A percentile compares a stretch with the other conserved stretches of the same genome.
These are phyloP conservation scores for Acipenser oxyrinchus DNA, from an alignment of 2,797 vertebrate genomes.

Conservation along the genomic window DNA sequence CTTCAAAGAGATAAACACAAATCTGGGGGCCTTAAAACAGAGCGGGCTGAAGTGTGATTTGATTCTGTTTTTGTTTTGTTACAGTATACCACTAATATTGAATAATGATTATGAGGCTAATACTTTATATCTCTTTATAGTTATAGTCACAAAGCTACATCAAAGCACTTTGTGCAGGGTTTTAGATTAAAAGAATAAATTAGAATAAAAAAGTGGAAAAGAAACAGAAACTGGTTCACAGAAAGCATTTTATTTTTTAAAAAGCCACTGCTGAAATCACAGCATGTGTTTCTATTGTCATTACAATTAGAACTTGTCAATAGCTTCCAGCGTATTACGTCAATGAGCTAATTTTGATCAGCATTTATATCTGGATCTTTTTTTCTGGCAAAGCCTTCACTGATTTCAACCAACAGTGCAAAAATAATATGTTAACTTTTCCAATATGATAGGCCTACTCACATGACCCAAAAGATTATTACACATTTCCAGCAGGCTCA, in stretches of 20 bases:
- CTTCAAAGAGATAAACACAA: no score
- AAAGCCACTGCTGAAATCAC: neutral
- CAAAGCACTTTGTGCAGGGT: no score
- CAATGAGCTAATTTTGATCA: constrained; percentile 6
- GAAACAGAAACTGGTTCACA: no score
- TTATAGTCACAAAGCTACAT: no score
- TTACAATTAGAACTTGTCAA: constrained; percentile 6
- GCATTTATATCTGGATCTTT: neutral
- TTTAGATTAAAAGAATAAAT: no score
- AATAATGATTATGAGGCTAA: no score
- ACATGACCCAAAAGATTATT: neutral
- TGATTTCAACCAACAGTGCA: neutral
- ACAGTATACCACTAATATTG: no score
- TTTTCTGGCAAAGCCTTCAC: neutral
- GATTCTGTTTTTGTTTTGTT: no score
- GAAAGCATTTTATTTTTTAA: neutral
- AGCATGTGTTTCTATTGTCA: neutral
- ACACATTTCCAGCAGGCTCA: neutral
- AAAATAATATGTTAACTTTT: constrained; percentile 1
- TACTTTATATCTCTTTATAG: no score
- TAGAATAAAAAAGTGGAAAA: no score
- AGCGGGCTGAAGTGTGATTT: no score
- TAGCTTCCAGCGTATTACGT: neutral
- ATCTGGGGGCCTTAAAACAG: no score
- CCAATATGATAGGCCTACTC: neutral